Conservation (phyloP, 2,888 invertebrate species). For the Orthosia gothica region DNA sequence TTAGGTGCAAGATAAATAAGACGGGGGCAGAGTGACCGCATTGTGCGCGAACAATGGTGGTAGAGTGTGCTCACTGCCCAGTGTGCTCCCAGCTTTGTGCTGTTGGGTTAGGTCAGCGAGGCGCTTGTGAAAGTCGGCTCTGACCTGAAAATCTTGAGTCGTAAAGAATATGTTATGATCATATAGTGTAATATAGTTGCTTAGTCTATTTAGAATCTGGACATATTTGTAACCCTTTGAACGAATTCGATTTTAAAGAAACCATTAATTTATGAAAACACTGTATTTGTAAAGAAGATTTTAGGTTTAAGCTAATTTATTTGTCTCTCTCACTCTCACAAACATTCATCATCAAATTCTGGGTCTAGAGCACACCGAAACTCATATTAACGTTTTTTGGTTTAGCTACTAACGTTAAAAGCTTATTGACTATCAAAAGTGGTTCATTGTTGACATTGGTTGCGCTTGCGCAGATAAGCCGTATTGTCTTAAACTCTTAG, state of each 20-base stretch:
- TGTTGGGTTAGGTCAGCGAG: constrained; percentile 14
- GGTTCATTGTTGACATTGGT: constrained; percentile 2
- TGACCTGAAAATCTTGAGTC: constrained; percentile 26
- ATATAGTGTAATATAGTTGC: too few relatives aligned
- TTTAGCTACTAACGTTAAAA: neutral
- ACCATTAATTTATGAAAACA: too few relatives aligned
- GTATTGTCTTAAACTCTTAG: constrained; percentile 25
- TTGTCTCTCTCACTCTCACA: too few relatives aligned
- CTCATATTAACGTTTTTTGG: too few relatives aligned
- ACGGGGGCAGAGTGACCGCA: constrained; percentile 55
- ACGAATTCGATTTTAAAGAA: too few relatives aligned
- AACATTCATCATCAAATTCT: too few relatives aligned
- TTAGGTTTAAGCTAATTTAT: neutral
- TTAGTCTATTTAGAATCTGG: too few relatives aligned
- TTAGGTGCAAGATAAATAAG: constrained; percentile 81
- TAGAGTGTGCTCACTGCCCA: constrained; percentile 7
- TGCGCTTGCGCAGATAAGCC: constrained; percentile 18
- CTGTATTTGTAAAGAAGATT: neutral
- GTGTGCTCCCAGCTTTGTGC: constrained; percentile 20
- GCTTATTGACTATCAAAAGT: neutral
- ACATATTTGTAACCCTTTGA: too few relatives aligned
- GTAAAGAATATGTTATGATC: neutral
- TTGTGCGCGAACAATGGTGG: constrained; percentile 47
- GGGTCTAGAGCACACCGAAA: too few relatives aligned
- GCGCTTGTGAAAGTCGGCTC: constrained; percentile 18